Conservation (phyloP, 2,888 invertebrate species). For the Pyrgus malvae region DNA sequence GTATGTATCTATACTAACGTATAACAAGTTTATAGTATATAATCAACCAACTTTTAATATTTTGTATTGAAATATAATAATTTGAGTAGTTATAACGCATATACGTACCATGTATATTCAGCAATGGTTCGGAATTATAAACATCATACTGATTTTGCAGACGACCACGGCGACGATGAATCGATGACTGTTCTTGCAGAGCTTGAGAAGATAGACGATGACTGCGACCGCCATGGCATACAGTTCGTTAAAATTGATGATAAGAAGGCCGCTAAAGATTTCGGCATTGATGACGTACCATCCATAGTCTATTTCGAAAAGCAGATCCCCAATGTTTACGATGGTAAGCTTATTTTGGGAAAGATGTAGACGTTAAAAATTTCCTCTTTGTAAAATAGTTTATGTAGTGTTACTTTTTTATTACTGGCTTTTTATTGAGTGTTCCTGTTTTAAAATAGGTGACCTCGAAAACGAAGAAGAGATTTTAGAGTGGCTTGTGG, state of each 20-base stretch:
- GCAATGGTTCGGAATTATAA: too few species aligned
- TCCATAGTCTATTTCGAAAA: constrained; percentile 96
- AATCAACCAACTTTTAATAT: too few species aligned
- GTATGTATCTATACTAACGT: too few species aligned
- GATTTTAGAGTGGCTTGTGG: constrained; percentile 92
- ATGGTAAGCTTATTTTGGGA: constrained; percentile 78
- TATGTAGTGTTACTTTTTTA: constrained; percentile 6
- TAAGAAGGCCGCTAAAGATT: constrained; percentile 89
- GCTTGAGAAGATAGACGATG: constrained; percentile 96
- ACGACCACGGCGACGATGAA: constrained; percentile 94
- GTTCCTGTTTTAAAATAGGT: constrained; percentile 62
- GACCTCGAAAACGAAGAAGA: constrained; percentile 94
- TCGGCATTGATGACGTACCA: constrained; percentile 92
- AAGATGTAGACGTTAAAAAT: constrained; percentile 12
- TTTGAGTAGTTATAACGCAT: too few species aligned
- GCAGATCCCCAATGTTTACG: constrained; percentile 95
- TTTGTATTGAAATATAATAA: too few species aligned
- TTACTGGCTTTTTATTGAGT: constrained; percentile 3
- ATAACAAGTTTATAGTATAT: too few species aligned
- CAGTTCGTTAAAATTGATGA: constrained; percentile 97
- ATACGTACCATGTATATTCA: too few species aligned
- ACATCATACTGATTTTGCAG: too few species aligned
- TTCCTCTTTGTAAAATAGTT: constrained; percentile 11
- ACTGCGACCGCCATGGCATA: constrained; percentile 95
- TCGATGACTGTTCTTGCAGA: constrained; percentile 92